Percentiles rank a stretch among this genome's conserved stretches.
Evolutionary conservation across 1,140 invertebrate genomes (phyloP).

Genomic region (Drosophila takahashii): DNA sequence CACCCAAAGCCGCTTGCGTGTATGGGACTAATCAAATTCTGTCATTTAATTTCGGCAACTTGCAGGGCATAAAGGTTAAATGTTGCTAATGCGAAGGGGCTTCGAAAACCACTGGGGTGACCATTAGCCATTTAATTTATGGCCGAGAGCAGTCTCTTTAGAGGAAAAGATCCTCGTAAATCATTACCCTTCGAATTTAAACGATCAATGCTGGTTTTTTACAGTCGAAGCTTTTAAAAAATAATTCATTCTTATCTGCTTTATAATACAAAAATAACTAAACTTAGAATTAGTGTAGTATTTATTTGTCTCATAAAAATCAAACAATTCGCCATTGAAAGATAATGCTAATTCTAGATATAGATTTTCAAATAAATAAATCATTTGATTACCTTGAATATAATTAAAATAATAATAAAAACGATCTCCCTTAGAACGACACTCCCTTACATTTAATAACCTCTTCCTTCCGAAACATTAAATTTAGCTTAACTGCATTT

Average conservation of each 20-base stretch:
- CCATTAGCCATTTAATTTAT: conserved; percentile 44
- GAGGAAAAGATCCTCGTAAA: conserved; percentile 1
- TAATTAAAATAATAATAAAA: neutral
- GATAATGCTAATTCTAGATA: too few species aligned
- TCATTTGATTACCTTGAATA: too few species aligned
- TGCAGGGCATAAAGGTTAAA: conserved; percentile 61
- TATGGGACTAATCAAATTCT: conserved; percentile 67
- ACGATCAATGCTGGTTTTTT: neutral
- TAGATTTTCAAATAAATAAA: too few species aligned
- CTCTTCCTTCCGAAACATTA: neutral
- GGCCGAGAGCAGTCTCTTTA: neutral
- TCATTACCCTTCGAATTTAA: neutral
- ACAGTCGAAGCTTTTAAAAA: neutral
- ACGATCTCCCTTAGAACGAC: neutral
- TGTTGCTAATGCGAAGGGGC: conserved; percentile 44
- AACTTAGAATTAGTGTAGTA: too few species aligned
- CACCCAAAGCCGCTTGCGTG: conserved; percentile 56
- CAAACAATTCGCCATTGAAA: too few species aligned
- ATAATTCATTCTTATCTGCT: too few species aligned
- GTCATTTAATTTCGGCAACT: conserved; percentile 67
- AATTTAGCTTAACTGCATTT: neutral
- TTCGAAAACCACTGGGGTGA: conserved; percentile 21
- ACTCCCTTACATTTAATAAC: neutral
- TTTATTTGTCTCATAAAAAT: too few species aligned
- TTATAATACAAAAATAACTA: too few species aligned